Evolutionary conservation across 1,140 invertebrate species (phyloP).

Genomic region (Aradophagus sp.): DNA sequence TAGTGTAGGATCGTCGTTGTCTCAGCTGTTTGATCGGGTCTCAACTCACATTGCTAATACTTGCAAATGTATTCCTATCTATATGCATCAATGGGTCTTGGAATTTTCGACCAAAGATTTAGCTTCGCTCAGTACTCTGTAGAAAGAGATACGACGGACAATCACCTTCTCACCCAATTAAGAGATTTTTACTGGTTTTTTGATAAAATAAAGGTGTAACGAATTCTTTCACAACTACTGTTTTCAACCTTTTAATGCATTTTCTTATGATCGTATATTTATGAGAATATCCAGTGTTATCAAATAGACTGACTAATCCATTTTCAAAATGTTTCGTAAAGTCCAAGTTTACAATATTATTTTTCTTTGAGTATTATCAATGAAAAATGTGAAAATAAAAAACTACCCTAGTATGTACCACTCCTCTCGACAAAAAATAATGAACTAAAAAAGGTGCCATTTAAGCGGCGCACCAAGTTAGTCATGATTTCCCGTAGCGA

Average conservation of each 20-base stretch:
- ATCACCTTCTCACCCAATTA: constrained; percentile 11
- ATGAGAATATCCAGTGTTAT: constrained; percentile 7
- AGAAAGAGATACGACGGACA: constrained; percentile 26
- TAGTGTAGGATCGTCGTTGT: constrained; percentile 26
- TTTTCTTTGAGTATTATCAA: too few species aligned
- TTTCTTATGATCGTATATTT: constrained; percentile 6
- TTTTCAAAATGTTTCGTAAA: too few species aligned
- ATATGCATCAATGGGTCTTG: constrained; percentile 36
- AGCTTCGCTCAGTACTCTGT: constrained; percentile 24
- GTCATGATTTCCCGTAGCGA: constrained; percentile 2
- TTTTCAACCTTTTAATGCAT: not conserved
- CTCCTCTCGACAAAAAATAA: too few species aligned
- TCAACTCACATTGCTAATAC: constrained; percentile 21
- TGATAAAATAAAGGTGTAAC: too few species aligned
- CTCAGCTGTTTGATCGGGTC: constrained; percentile 30
- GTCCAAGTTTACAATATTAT: too few species aligned
- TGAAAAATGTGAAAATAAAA: too few species aligned
- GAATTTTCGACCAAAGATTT: constrained; percentile 28
- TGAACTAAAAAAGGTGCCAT: not conserved
- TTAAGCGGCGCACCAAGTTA: constrained; percentile 4
- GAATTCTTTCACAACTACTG: too few species aligned
- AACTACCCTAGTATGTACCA: too few species aligned
- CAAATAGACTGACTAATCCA: constrained; percentile 1
- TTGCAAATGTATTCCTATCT: constrained; percentile 48
- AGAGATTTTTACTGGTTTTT: constrained; percentile 18